Evolutionary conservation across 2,113 vertebrate genomes (phyloP).

Genomic region (Glaucidium brasilianum): DNA sequence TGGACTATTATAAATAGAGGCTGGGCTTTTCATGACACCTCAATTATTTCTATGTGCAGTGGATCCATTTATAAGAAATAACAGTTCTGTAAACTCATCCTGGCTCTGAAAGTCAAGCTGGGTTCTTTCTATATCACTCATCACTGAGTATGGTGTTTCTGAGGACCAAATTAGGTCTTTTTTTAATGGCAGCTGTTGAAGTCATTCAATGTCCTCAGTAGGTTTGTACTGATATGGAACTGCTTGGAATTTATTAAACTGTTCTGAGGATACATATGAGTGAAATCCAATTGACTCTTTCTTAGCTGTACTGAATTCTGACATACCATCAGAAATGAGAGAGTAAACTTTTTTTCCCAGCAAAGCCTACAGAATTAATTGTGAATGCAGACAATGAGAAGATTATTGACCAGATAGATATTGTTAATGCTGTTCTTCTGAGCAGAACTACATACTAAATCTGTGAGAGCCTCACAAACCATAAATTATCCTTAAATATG

Average conservation of each 20-base stretch:
- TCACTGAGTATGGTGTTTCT: not conserved
- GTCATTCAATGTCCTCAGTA: not conserved
- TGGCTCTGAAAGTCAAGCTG: not conserved
- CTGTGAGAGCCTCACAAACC: not conserved
- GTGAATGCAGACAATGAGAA: not conserved
- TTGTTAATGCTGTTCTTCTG: not conserved
- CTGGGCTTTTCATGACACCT: not conserved
- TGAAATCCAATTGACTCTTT: not conserved
- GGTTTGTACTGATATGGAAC: not conserved
- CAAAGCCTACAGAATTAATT: not conserved
- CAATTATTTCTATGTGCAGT: not conserved
- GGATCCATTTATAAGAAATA: not conserved
- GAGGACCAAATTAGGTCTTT: not conserved
- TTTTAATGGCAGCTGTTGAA: not conserved
- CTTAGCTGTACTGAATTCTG: not conserved
- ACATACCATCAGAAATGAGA: not conserved
- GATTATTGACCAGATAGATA: not conserved
- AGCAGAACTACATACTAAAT: not conserved
- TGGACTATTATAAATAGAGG: not conserved
- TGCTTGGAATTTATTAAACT: not conserved
- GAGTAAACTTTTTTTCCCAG: not conserved
- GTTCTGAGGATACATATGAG: not conserved
- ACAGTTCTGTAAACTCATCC: not conserved
- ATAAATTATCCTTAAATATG: not conserved
- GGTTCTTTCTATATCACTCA: not conserved